Evolutionary conservation across 2,888 invertebrate genomes (phyloP), one percentile per base, ranked within the genome.

Genomic region (Ischnura elegans): DNA sequence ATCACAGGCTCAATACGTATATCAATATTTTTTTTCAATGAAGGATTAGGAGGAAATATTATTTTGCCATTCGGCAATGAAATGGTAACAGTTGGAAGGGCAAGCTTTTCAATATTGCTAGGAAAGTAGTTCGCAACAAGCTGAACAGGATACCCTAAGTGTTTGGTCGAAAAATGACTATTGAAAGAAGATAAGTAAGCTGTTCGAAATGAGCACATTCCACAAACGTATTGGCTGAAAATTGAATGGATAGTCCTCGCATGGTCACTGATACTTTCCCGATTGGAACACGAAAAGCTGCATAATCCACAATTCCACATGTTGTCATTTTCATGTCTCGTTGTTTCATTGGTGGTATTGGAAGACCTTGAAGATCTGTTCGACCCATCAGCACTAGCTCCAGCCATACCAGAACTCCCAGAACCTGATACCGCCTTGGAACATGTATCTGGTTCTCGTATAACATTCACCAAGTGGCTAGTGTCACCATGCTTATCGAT

Each of bases 251-350:
- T 95, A 55, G 96, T 96, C 0, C 96, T 95, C 55, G 97, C 97
- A 95, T 98, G 98, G 0, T 96, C 96, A 0, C 96, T 96, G 55
- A 98, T 97, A 87, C 97, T 97, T 0, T 96, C 96, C 45, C 97
- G 97, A 0, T 97, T 96, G 94, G 96, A 96, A 94, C 97, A 97
- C 94, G 97, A 97, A 95, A 96, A 97, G 90, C 97, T 96, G 95
- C 98, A 98, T 47, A 97, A 95, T 29, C 97, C 97, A 95, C 98
- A 98, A 94, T 97, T 97, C 98, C 98, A 98, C 1, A 97, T 96
- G 95, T 97, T 97, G 94, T 97, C 97, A 96, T 96, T 96, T 0
- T 94, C 85, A 21, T 66, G 87, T 93, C 36, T 85, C 61, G n/a
- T 45, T 85, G n/a, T n/a, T 47, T 66, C 94, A 66, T 46, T 19